Evolutionary conservation across 1,140 invertebrate species (phyloP).

Genomic region (Helicoverpa zea): DNA sequence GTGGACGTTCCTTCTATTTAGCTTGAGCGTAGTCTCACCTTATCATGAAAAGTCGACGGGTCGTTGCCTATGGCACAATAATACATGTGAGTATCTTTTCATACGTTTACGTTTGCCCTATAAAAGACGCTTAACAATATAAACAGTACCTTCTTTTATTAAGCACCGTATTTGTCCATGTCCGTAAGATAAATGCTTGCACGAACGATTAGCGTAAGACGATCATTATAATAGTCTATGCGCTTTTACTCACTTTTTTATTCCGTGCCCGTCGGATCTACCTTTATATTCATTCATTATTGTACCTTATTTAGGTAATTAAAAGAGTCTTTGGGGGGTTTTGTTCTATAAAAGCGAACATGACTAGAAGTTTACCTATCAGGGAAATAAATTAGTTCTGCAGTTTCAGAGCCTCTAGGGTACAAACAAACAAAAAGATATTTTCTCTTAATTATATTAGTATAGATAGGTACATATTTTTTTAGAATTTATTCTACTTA

Average conservation of each 20-base stretch:
- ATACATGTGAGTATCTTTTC: conserved; percentile 60
- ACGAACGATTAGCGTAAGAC: conserved; percentile 19
- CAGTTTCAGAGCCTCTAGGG: too few species aligned
- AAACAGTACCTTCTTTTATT: not conserved
- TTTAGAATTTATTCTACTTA: not conserved
- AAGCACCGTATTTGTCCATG: conserved; percentile 44
- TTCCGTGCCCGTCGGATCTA: not conserved
- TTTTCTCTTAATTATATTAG: too few species aligned
- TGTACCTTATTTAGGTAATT: too few species aligned
- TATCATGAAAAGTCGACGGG: conserved; percentile 50
- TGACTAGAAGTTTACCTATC: too few species aligned
- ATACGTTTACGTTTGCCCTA: not conserved
- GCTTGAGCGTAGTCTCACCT: conserved; percentile 42
- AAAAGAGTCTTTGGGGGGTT: too few species aligned
- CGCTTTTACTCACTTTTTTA: not conserved
- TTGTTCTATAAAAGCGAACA: too few species aligned
- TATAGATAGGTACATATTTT: too few species aligned
- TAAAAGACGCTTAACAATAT: conserved; percentile 6
- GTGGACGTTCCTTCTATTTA: conserved; percentile 48
- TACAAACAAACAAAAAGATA: too few species aligned
- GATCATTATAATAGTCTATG: conserved; percentile 11
- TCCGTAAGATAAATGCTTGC: conserved; percentile 46
- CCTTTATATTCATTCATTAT: too few species aligned
- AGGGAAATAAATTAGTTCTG: too few species aligned
- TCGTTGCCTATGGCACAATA: conserved; percentile 64